These are phyloP conservation scores for Eubucco bourcierii DNA, from an alignment of 2,113 vertebrate genomes.

Conservation along the genomic window DNA sequence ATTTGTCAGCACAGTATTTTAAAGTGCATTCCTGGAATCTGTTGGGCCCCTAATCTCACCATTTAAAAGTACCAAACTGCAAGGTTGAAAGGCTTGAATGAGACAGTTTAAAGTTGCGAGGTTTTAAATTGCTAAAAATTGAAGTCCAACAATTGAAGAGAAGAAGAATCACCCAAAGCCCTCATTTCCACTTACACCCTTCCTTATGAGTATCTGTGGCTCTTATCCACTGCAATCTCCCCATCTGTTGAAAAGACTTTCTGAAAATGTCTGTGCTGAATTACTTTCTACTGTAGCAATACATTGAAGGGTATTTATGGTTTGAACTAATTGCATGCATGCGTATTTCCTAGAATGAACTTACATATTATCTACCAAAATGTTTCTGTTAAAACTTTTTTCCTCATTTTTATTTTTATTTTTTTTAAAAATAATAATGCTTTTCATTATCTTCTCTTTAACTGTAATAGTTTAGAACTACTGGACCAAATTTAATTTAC, in stretches of 20 bases:
- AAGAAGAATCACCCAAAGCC: background rate
- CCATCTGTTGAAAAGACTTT: background rate
- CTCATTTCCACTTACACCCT: background rate
- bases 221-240: background rate
- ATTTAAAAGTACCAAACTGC: background rate
- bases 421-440: background rate
- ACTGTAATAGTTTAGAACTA: background rate
- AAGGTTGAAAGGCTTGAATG: background rate
- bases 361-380: background rate
- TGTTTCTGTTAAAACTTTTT: background rate
- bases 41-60: background rate
- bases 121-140: background rate
- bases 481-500: background rate
- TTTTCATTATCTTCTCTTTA: background rate
- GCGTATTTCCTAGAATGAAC: background rate
- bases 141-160: background rate
- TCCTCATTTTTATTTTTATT: too few species aligned
- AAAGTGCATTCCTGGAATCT: constrained; percentile 33
- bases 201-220: fast-evolving
- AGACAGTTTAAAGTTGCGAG: background rate
- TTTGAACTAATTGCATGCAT: background rate
- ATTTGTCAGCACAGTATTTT: background rate
- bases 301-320: background rate
- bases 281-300: background rate
- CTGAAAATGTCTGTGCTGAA: background rate